Evolutionary conservation across 2,113 vertebrate genomes (phyloP), one percentile per base, ranked within the genome.

Genomic region (Caranx melampygus): DNA sequence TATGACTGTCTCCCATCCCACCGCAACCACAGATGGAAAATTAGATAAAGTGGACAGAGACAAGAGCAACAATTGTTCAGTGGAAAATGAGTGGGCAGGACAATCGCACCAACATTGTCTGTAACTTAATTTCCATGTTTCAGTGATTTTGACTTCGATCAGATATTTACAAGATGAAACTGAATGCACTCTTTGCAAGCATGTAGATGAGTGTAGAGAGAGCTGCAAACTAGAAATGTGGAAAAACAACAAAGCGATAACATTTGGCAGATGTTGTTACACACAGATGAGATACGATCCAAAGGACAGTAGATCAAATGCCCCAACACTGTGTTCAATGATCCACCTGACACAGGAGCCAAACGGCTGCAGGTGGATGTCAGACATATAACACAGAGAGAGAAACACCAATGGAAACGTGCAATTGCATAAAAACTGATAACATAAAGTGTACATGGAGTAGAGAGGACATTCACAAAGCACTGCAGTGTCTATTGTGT

Each of bases 311-410:
- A 3, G 16, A 52, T 52, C 18, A 52, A 52, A 3, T 10, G 20
- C 3, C 51, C 8, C 3, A 18, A 8, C 18, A n/a, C 5, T 20
- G 18, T 5, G 49, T n/a, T n/a, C 51, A 18, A 44, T 37, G 40
- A 71, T 63, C 52, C 58, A 62, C 47, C 45, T 55, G 47, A 31
- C 52, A 47, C 37, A 33, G 10, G 42, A 20, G 73, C 26, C 49
- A 26, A 31, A 14, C 45, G 58, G 76, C 3, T n/a, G 15, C 75
- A 78, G 66, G 35, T 70, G 66, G 47, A 62, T 33, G n/a, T 16
- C 4, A 78, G 2, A 62, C 18, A 45, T n/a, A 34, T 34, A 26
- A 51, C 31, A 20, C 7, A 21, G 21, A 49, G 54, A 35, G 33
- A n/a, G 14, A 31, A 33, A 11, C n/a, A 45, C 9, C 21, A 51